Evolutionary conservation across 2,888 invertebrate species (phyloP).

Genomic region (Temnothorax ravouxi): DNA sequence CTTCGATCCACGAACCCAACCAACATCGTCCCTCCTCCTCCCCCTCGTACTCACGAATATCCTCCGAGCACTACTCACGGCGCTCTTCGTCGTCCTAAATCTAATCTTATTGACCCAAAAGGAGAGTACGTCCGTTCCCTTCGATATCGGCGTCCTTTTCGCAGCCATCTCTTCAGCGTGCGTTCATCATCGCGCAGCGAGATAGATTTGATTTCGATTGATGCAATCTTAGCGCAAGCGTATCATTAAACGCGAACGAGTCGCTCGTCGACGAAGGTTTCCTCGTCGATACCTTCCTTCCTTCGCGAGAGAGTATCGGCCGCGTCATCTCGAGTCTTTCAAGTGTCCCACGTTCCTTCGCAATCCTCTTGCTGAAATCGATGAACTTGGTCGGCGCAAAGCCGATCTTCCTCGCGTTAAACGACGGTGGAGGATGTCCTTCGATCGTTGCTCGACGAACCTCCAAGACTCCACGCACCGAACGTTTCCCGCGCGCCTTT

Average conservation of each 20-base stretch:
- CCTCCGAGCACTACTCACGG: slow-evolving; percentile 28
- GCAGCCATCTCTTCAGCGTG: slow-evolving; percentile 24
- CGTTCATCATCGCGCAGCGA: slow-evolving; percentile 38
- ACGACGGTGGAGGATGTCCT: slow-evolving; percentile 63
- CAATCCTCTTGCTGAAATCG: background rate
- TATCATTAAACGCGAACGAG: slow-evolving; percentile 38
- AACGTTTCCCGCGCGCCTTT: slow-evolving; percentile 47
- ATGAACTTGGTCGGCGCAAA: background rate
- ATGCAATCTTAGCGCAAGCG: slow-evolving; percentile 35
- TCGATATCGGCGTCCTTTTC: slow-evolving; percentile 42
- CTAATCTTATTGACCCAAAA: slow-evolving; percentile 43
- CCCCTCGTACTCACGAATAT: slow-evolving; percentile 50
- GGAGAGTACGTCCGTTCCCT: slow-evolving; percentile 46
- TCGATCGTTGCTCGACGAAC: slow-evolving; percentile 27
- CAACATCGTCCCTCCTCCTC: slow-evolving; percentile 63
- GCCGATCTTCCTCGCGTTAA: slow-evolving; percentile 40
- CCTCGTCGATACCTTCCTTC: background rate
- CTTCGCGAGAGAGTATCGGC: slow-evolving; percentile 22
- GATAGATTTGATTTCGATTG: slow-evolving; percentile 46
- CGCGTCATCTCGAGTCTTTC: background rate
- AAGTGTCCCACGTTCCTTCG: background rate
- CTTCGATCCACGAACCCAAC: slow-evolving; percentile 75
- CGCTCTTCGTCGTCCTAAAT: slow-evolving; percentile 26
- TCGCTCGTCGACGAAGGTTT: slow-evolving; percentile 2
- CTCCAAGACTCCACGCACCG: slow-evolving; percentile 43